phyloP scores from a whole-genome alignment of 2,888 invertebrate genomes.

The Chrysolina americana region DNA sequence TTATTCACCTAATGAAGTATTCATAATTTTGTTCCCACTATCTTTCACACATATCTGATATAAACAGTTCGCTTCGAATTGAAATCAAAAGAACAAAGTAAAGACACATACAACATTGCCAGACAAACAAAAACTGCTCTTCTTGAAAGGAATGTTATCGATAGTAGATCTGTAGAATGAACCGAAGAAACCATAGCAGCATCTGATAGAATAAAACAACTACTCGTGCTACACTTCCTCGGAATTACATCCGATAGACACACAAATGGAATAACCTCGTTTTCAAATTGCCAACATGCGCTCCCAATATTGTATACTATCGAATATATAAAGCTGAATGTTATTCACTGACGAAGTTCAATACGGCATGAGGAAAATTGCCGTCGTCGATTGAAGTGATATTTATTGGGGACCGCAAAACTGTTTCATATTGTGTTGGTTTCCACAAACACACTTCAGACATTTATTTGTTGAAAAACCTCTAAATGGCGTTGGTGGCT shows the following conservation, averaged over 20 bases:
- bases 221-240: not conserved
- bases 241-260: not conserved
- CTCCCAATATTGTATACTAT: conserved; percentile 16
- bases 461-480: conserved; percentile 38
- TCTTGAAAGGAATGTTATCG: not conserved
- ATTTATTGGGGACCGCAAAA: conserved; percentile 52
- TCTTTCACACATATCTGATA: no score
- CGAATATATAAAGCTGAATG: conserved; percentile 43
- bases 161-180: not conserved
- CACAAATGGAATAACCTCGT: not conserved
- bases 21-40: no score
- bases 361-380: conserved; percentile 55
- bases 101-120: no score
- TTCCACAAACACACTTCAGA: conserved; percentile 44
- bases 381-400: conserved; percentile 51
- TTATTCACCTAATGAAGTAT: no score
- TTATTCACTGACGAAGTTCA: conserved; percentile 55
- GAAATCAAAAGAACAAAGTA: no score
- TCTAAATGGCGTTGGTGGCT: conserved; percentile 21
- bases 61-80: no score
- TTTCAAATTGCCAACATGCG: conserved; percentile 3
- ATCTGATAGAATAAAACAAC: not conserved
- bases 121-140: not conserved
- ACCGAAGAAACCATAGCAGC: not conserved
- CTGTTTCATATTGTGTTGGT: conserved; percentile 48